Percentiles rank a stretch among this genome's conserved stretches.
Evolutionary conservation across 2,113 vertebrate genomes (phyloP).

Genomic region (Malurus elegans): DNA sequence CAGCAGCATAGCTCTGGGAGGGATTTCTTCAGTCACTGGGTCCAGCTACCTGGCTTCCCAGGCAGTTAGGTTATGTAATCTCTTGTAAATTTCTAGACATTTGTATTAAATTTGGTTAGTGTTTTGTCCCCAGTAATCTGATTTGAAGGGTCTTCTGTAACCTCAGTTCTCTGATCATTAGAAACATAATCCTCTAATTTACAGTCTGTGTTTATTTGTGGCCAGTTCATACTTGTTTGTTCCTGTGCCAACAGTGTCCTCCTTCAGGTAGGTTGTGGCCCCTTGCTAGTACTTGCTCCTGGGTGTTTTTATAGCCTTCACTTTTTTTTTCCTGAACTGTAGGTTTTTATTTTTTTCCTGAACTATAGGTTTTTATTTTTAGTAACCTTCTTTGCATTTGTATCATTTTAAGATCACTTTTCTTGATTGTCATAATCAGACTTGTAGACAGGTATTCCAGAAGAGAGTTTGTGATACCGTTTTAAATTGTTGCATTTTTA

Average conservation of each 20-base stretch:
- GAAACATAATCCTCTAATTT: conserved; percentile 54
- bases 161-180: conserved; percentile 48
- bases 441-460: not conserved
- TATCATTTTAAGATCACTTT: not conserved
- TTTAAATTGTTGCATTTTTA: not conserved
- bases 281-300: not conserved
- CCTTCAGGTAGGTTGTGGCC: not conserved
- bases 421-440: not conserved
- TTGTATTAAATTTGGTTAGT: conserved; percentile 16
- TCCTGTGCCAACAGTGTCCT: conserved; percentile 23
- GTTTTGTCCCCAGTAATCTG: conserved; percentile 31
- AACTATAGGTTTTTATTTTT: not conserved
- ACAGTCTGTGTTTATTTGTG: conserved; percentile 18
- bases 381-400: not conserved
- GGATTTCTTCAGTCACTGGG: not conserved
- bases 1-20: not conserved
- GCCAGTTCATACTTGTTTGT: conserved; percentile 37
- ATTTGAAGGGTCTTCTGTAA: conserved; percentile 20
- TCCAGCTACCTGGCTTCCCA: not conserved
- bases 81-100: not conserved
- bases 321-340: not conserved
- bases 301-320: not conserved
- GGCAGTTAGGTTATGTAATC: not conserved
- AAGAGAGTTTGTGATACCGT: not conserved
- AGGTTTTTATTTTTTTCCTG: not conserved